Base-by-base conservation (phyloP, 2,888 invertebrate species). In the Drosophila monieri region DNA sequence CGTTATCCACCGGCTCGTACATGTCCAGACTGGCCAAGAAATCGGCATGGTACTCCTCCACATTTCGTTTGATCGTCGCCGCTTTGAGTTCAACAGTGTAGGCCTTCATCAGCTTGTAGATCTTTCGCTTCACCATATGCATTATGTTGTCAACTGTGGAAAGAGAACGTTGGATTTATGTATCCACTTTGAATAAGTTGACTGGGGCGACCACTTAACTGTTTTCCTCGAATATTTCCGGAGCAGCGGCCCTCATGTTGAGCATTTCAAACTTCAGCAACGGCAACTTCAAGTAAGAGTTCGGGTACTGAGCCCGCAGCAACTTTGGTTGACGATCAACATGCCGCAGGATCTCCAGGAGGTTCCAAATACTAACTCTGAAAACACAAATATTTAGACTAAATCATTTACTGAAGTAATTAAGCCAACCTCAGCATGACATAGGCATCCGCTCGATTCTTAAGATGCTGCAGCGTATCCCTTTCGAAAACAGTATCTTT, bases 241-340 rank as follows among this genome's bases (percentile, higher is more conserved):
- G 91, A 0, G 91, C 84, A 43, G 74, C 83, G n/a, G 89, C 85
- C 14, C 80, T 80, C 79, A 88, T 84, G 15, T 80, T 83, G 0
- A 89, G 74, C 80, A 88, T 86, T 55, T 90, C 89, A 39, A 91
- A 91, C 49, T 89, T 90, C 1, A 91, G 69, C 5, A 91, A 67
- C 2, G 91, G 91, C 35, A 92, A 64, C 57, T 89, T 89, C 12
- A 91, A 70, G 59, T 91, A 88, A 0, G 83, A 75, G 35, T 80
- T 89, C 0, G 91, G 91, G 85, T 91, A 91, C n/a, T 69, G 59
- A 0, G 84, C 27, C 2, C 76, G 81, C 10, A 83, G 23, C 0
- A 75, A 6, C 41, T 78, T 86, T 0, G 77, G 62, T 9, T 77
- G 70, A 0, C 88, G 86, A 57, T 89, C 88, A 0, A 92, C 88